Percentiles rank a stretch among this genome's conserved stretches.
These are phyloP conservation scores for Sinopyrophorus schimmeli DNA, from an alignment of 2,888 invertebrate species.

Conservation along the genomic window DNA sequence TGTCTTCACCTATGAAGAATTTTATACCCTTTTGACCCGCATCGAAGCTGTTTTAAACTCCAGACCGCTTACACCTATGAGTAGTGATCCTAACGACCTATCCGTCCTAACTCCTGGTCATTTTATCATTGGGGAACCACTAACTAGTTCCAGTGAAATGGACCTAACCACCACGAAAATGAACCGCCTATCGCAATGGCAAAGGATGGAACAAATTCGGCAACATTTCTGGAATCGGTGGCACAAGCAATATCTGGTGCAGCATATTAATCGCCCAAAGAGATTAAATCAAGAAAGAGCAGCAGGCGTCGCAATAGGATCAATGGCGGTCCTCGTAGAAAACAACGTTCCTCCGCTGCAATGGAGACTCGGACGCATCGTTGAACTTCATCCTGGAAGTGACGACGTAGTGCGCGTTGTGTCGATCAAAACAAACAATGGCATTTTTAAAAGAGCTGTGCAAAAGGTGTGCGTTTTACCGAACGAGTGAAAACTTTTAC, in stretches of 20 bases:
- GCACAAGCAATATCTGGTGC: background rate
- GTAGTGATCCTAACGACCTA: constrained; percentile 1
- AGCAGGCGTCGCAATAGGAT: too few relatives aligned
- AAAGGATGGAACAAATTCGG: background rate
- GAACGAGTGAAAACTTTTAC: too few relatives aligned
- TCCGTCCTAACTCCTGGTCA: background rate
- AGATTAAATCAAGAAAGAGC: too few relatives aligned
- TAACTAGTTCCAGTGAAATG: background rate
- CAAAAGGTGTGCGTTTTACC: too few relatives aligned
- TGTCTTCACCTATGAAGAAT: constrained; percentile 38
- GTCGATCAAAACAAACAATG: too few relatives aligned
- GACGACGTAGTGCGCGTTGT: too few relatives aligned
- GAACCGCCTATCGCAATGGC: background rate
- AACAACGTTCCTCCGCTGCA: too few relatives aligned
- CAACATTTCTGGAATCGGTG: constrained; percentile 7
- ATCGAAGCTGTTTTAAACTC: constrained; percentile 40
- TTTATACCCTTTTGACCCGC: constrained; percentile 34
- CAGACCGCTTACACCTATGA: constrained; percentile 20
- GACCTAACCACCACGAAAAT: background rate
- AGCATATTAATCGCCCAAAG: too few relatives aligned
- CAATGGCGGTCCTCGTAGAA: too few relatives aligned
- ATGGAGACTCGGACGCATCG: too few relatives aligned
- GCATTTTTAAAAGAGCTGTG: too few relatives aligned
- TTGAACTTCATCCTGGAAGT: too few relatives aligned
- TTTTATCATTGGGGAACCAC: background rate